Evolutionary conservation across 2,797 vertebrate species (phyloP).

Genomic region (Vireo griseus): DNA sequence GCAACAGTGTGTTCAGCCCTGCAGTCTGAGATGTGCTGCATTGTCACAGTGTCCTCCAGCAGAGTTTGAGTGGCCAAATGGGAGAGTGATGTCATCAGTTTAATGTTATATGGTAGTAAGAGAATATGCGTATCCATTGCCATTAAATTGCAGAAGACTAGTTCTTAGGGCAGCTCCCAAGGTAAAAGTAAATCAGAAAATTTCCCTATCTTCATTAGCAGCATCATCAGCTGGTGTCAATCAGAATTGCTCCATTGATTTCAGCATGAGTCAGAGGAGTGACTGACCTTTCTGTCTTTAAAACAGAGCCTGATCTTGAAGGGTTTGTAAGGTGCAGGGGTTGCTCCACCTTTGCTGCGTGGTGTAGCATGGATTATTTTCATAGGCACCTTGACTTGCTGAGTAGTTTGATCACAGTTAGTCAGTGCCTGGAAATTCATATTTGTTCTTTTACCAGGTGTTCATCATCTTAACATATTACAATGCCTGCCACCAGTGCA

Average conservation of each 20-base stretch:
- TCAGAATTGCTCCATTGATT: constrained; percentile 18
- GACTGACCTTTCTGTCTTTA: constrained; percentile 16
- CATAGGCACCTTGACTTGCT: not conserved
- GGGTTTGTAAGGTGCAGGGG: not conserved
- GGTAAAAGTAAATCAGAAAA: constrained; percentile 6
- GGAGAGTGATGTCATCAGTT: constrained; percentile 5
- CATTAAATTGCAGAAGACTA: not conserved
- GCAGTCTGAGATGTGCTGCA: not conserved
- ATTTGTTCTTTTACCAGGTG: not conserved
- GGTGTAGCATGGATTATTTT: not conserved
- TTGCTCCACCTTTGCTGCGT: not conserved
- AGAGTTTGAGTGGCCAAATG: not conserved
- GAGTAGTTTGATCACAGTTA: not conserved
- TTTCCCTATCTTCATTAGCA: not conserved
- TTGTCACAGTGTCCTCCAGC: constrained; percentile 34
- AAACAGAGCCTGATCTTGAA: not conserved
- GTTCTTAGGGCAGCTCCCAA: not conserved
- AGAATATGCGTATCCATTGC: not conserved
- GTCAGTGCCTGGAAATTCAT: not conserved
- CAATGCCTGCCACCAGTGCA: not conserved
- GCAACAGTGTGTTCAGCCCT: not conserved
- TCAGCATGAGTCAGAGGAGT: not conserved
- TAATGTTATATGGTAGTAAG: not conserved
- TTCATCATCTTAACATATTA: not conserved
- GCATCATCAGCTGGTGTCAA: not conserved